Evolutionary conservation across 2,888 invertebrate species (phyloP), one percentile per base, ranked within the genome.

Genomic region (Chesias legatella): DNA sequence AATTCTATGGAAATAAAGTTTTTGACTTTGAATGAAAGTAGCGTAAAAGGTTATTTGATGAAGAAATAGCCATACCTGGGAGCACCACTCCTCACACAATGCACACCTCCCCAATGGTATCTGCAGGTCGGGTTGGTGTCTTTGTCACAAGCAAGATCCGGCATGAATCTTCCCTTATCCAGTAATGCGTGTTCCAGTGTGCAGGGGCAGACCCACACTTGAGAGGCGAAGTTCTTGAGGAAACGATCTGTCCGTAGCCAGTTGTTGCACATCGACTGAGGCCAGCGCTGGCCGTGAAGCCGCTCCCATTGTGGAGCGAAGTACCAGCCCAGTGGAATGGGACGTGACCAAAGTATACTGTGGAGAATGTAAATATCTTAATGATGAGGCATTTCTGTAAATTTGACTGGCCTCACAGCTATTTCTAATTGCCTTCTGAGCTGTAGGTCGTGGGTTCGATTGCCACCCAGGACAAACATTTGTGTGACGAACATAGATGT

Each of bases 301-400:
- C 92, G 86, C 68, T 95, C 93, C 98, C 98, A 98, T 74, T 97
- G 97, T 0, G 94, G 92, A 0, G 91, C 91, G 69, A 97, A 97
- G 73, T 98, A 98, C 98, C 98, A 98, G 0, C 91, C 96, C 7
- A 98, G 82, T 1, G 98, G 98, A 51, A 98, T 94, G 0, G 98
- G 97, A 42, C 93, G 91, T 65, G 96, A 96, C 98, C 98, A 98
- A 7, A 98, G 88, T 0, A 94, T 90, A 0, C 91, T 91, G 66
- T 24, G 54, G 62, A 42, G 27, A 8, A 24, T 11, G 17, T 6
- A 26, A 22, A 21, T n/a, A n/a, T n/a, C n/a, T n/a, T n/a, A n/a
- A n/a, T n/a, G n/a, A n/a, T n/a, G n/a, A n/a, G n/a, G n/a, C n/a
- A n/a, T n/a, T n/a, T n/a, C n/a, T n/a, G n/a, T n/a, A n/a, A n/a